phyloP scores from a whole-genome alignment of 1,140 invertebrate species.

The Euura lappo region DNA sequence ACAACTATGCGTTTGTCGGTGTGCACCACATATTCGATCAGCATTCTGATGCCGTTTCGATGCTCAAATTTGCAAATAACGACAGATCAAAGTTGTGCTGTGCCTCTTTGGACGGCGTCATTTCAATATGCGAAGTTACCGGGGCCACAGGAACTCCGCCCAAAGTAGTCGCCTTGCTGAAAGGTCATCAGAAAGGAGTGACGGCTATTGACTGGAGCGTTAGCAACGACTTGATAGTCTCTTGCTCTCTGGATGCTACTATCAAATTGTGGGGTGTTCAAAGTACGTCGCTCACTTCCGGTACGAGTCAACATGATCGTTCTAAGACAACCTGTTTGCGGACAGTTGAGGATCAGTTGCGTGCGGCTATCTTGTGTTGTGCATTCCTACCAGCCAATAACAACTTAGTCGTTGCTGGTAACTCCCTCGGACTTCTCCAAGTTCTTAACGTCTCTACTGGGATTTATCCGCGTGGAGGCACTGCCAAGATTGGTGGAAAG shows the following conservation, averaged over 20 bases:
- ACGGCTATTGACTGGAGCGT: conserved; percentile 86
- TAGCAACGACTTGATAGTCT: conserved; percentile 85
- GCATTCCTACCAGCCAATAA: conserved; percentile 87
- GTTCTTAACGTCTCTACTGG: conserved; percentile 88
- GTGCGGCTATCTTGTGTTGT: conserved; percentile 74
- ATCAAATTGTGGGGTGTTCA: conserved; percentile 77
- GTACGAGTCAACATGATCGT: conserved; percentile 35
- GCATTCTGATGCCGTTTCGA: conserved; percentile 79
- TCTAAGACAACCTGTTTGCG: conserved; percentile 68
- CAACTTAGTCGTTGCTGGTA: conserved; percentile 86
- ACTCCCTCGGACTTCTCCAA: conserved; percentile 76
- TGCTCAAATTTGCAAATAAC: conserved; percentile 89
- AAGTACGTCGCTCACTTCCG: conserved; percentile 26
- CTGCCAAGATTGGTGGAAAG: conserved; percentile 76
- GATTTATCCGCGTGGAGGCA: conserved; percentile 77
- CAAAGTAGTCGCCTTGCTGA: conserved; percentile 73
- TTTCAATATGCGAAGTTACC: conserved; percentile 83
- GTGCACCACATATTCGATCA: conserved; percentile 89
- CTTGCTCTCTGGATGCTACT: conserved; percentile 77
- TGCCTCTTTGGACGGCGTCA: conserved; percentile 78
- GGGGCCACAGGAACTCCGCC: conserved; percentile 66
- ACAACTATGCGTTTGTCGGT: conserved; percentile 85
- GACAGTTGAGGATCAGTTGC: conserved; percentile 68
- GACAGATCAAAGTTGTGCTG: conserved; percentile 81
- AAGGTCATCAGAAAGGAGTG: conserved; percentile 77